Evolutionary conservation across 2,113 vertebrate species (phyloP).

Genomic region (Myrmophylax atrothorax): DNA sequence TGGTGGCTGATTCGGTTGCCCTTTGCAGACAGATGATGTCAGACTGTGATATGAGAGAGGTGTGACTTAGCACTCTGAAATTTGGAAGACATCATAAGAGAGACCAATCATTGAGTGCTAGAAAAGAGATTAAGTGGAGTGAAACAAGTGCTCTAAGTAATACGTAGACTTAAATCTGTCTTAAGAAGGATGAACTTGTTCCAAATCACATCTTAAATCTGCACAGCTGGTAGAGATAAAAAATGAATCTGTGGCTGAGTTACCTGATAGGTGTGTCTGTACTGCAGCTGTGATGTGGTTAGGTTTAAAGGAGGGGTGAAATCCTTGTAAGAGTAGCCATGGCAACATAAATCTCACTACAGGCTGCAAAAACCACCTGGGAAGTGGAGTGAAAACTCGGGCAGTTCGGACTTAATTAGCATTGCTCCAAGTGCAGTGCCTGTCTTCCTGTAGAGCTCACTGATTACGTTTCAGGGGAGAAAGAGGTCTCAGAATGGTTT

Average conservation of each 20-base stretch:
- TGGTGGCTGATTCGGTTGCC: neutral
- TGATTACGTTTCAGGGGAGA: neutral
- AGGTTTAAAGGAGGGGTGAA: neutral
- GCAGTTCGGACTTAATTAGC: neutral
- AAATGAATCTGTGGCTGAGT: neutral
- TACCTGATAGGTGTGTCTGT: neutral
- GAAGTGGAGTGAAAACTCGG: neutral
- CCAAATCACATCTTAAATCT: neutral
- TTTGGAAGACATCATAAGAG: neutral
- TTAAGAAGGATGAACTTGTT: neutral
- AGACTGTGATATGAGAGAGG: neutral
- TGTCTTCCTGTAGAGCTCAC: neutral
- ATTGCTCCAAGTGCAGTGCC: neutral
- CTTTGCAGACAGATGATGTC: neutral
- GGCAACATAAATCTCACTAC: neutral
- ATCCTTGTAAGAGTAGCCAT: neutral
- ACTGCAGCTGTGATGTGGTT: neutral
- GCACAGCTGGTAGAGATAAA: neutral
- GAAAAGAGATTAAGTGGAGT: neutral
- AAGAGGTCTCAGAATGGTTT: neutral
- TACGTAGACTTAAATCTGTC: neutral
- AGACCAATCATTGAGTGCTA: neutral
- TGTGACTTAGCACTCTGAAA: neutral
- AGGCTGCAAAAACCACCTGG: neutral
- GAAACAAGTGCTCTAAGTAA: neutral